phyloP scores from a whole-genome alignment of 2,888 invertebrate genomes.

The Epistrophe grossulariae region DNA sequence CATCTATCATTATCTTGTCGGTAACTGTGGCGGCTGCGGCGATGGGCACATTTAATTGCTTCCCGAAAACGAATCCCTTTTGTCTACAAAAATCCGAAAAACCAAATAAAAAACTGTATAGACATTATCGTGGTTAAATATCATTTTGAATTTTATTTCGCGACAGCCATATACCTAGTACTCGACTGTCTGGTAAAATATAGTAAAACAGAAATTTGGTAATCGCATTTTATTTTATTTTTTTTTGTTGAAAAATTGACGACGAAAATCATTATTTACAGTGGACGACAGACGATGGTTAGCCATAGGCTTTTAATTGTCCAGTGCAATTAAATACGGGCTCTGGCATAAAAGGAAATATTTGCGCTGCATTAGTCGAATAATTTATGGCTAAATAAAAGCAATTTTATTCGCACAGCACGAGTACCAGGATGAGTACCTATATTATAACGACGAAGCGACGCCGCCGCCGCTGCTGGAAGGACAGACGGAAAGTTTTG shows the following conservation, averaged over 20 bases:
- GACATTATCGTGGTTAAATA: constrained; percentile 62
- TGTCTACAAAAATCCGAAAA: constrained; percentile 41
- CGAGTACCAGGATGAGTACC: not conserved
- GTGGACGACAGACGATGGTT: constrained; percentile 41
- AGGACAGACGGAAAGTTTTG: not conserved
- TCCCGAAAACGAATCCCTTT: constrained; percentile 64
- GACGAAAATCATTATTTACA: constrained; percentile 63
- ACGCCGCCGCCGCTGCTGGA: not conserved
- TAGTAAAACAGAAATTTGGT: not conserved
- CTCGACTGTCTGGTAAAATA: not conserved
- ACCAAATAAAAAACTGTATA: not conserved
- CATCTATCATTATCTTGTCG: constrained; percentile 67
- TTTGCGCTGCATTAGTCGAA: constrained; percentile 72
- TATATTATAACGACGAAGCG: not conserved
- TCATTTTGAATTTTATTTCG: constrained; percentile 58
- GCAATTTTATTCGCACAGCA: constrained; percentile 53
- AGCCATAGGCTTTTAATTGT: constrained; percentile 65
- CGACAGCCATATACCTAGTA: not conserved
- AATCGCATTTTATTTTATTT: constrained; percentile 26
- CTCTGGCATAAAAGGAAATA: constrained; percentile 48
- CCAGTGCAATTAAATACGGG: constrained; percentile 63
- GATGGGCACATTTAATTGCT: constrained; percentile 60
- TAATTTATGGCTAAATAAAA: constrained; percentile 69
- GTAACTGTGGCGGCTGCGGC: constrained; percentile 26
- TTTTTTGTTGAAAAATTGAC: constrained; percentile 47